These are phyloP conservation scores for Acanthoscelides obtectus DNA, from an alignment of 2,888 invertebrate genomes.

Conservation along the genomic window DNA sequence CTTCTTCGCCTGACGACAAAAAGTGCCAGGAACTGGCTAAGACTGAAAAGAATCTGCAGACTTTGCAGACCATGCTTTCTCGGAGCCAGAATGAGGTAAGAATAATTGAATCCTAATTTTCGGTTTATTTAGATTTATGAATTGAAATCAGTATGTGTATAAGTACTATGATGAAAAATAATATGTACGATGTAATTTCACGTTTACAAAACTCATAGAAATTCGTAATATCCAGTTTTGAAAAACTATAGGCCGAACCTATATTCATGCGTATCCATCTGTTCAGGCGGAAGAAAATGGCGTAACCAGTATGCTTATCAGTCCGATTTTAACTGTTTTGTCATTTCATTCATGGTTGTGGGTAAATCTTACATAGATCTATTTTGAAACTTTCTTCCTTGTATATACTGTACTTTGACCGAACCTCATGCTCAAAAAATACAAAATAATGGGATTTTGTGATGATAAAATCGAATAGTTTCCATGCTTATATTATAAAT, in stretches of 20 bases:
- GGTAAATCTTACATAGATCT: constrained; percentile 15
- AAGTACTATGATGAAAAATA: no score
- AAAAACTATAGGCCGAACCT: no score
- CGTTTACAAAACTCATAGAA: no score
- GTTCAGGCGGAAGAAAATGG: no score
- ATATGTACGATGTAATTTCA: no score
- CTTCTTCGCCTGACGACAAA: constrained; percentile 47
- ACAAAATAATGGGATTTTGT: no score
- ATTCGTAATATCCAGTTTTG: no score
- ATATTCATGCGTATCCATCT: no score
- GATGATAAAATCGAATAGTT: no score
- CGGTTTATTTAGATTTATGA: constrained; percentile 2
- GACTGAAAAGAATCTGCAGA: constrained; percentile 57
- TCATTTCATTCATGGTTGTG: constrained; percentile 7
- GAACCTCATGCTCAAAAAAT: background rate
- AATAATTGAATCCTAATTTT: background rate
- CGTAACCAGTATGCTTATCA: no score
- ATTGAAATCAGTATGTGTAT: constrained; percentile 1
- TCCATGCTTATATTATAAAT: no score
- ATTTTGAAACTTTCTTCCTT: background rate
- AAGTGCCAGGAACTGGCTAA: constrained; percentile 53
- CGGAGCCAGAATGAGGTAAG: constrained; percentile 41
- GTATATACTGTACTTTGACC: background rate
- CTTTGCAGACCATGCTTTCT: constrained; percentile 55
- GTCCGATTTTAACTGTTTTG: no score